Base-by-base conservation (phyloP, 30 jellyfish, hydroid and myxozoan genomes). In the Hydra vulgaris region DNA sequence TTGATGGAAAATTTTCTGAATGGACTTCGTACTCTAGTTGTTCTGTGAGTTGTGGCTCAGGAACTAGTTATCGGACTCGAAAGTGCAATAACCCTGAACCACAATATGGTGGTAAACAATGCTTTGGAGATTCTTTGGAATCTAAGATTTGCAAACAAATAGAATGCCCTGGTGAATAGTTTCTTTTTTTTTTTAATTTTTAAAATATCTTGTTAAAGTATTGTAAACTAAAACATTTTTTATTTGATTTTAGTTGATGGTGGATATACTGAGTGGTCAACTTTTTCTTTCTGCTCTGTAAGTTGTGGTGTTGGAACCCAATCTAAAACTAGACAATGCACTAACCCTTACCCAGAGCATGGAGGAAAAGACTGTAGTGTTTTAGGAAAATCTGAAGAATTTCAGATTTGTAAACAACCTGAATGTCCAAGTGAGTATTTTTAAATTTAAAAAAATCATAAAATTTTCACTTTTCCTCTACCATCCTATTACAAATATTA, bases 1-100 rank as follows among this genome's bases (percentile, higher is more conserved):
- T 82, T 73, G 86, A 88, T 78, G 96, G 96, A 18, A 56, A 76
- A 7, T 88, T 86, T 87, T 85, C 92, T 12, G 87, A 56, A n/a
- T 89, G 96, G 96, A 82, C 88, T 19, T 53, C 76, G 55, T 89
- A 90, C 92, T 72, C 96, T 22, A 68, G 84, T 18, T 89, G 96
- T 81, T 74, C 89, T 21, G 95, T 67, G 21, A 84, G 92, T 22
- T 89, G 96, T 75, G 96, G 96, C 20, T 88, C 95, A 7, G 79
- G 77, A 80, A 54, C 85, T 53, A 79, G 40, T 18, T 20, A 88
- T 1, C 94, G 90, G 53, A 66, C 86, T 81, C 94, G 96, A 24
- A 83, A 80, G 72, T 89, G 96, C 71, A 82, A 79, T 54, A 75
- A 82, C 27, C 96, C 75, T 3, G 27, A 23, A 16, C 26, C 75